Conservation (phyloP, 2,888 invertebrate genomes). For the Pyrocoelia pectoralis region DNA sequence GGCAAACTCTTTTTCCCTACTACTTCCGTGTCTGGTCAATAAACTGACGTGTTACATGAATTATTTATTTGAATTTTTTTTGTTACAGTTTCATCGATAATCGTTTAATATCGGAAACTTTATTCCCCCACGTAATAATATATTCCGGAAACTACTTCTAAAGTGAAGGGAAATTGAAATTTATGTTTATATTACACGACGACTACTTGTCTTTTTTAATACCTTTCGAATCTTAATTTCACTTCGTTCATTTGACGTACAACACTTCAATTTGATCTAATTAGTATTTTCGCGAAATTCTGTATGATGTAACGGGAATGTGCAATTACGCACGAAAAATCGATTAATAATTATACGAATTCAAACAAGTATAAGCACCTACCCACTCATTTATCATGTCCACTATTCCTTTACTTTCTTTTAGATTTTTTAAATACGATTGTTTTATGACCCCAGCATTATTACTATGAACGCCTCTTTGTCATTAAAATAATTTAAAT, state of each 20-base stretch:
- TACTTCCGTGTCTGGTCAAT: constrained; percentile 35
- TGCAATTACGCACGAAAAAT: too few species aligned
- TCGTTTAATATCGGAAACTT: not conserved
- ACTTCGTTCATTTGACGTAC: not conserved
- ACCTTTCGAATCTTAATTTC: constrained; percentile 10
- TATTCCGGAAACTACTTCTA: constrained; percentile 5
- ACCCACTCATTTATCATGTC: too few species aligned
- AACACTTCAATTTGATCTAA: too few species aligned
- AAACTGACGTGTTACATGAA: constrained; percentile 24
- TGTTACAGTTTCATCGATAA: not conserved
- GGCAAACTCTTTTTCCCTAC: constrained; percentile 22
- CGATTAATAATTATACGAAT: too few species aligned
- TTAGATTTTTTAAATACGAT: too few species aligned
- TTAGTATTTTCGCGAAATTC: too few species aligned
- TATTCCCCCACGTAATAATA: not conserved
- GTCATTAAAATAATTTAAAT: too few species aligned
- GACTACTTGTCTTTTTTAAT: constrained; percentile 2
- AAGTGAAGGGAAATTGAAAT: constrained; percentile 10
- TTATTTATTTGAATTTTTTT: constrained; percentile 14
- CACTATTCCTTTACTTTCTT: too few species aligned
- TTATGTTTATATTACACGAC: not conserved
- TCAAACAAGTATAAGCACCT: too few species aligned
- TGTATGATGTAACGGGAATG: too few species aligned
- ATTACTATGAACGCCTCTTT: too few species aligned
- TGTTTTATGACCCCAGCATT: too few species aligned